Base-by-base conservation (phyloP, 1,140 invertebrate species). In the Drosophila pseudoobscura region DNA sequence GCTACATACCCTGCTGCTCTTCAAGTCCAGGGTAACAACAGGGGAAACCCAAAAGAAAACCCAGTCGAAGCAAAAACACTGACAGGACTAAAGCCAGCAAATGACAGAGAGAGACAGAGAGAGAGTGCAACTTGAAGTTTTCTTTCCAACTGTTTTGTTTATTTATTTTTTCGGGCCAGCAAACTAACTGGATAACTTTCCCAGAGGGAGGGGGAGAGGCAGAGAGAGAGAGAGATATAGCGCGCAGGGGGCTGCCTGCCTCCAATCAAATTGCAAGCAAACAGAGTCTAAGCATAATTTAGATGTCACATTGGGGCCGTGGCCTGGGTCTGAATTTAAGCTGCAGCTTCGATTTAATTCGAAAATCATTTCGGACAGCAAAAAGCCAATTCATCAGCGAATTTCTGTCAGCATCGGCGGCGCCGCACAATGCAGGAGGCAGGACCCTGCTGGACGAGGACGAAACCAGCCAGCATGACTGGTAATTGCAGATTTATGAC, bases 401-500 rank as follows among this genome's bases (percentile, higher is more conserved):
- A 39, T 57, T 47, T 78, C 13, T 24, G 26, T 15, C 41, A 76
- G 76, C 54, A 65, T 64, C 53, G 11, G 53, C 47, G 78, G 56
- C 29, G 24, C 52, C 45, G 45, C 22, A 53, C 50, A 69, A n/a
- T n/a, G 64, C 31, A 26, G 31, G 44, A 55, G 35, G 4, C 29
- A 50, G 75, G 50, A 13, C 43, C 4, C 24, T 26, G 4, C 5
- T 26, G 24, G 24, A 26, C 24, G 24, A 5, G 24, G 24, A 26
- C 47, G 20, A 9, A 6, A 35, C 31, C 43, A 69, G 20, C 43
- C 65, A 49, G 75, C 80, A 52, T 76, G 70, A 78, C 49, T 83
- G 72, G 76, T 85, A 84, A 85, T 84, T 85, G 80, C 66, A 80
- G 80, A 84, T 84, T 84, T 85, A 84, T 84, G 72, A 57, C 72